phyloP scores from a whole-genome alignment of 2,797 vertebrate species.

The Falco berigora region DNA sequence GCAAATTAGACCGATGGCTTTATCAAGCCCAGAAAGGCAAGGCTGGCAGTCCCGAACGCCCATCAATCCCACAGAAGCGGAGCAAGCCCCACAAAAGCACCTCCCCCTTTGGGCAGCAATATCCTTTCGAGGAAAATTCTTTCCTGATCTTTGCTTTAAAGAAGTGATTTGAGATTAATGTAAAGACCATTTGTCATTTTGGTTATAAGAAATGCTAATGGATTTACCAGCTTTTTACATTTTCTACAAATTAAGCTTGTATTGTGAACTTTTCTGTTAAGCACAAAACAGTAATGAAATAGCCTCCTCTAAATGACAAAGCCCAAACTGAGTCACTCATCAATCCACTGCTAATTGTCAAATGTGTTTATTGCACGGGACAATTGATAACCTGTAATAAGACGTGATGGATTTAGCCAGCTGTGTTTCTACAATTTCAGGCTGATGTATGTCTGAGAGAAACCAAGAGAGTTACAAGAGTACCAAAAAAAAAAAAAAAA shows the following conservation, averaged over 20 bases:
- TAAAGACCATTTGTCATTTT: slow-evolving; percentile 58
- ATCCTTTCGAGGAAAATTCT: slow-evolving; percentile 48
- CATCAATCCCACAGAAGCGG: background rate
- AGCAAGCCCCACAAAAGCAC: background rate
- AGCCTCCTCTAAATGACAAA: background rate
- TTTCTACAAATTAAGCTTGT: background rate
- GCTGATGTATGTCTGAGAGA: slow-evolving; percentile 45
- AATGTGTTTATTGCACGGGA: slow-evolving; percentile 20
- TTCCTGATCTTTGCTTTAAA: slow-evolving; percentile 38
- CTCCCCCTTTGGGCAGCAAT: background rate
- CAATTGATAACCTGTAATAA: slow-evolving; percentile 56
- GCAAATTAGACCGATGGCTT: background rate
- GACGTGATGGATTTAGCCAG: slow-evolving; percentile 28
- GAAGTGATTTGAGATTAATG: slow-evolving; percentile 52
- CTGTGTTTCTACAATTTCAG: slow-evolving; percentile 36
- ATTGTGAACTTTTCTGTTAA: background rate
- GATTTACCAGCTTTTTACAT: slow-evolving; percentile 30
- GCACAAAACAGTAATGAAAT: background rate
- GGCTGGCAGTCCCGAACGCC: background rate
- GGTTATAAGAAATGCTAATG: slow-evolving; percentile 36
- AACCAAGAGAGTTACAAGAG: background rate
- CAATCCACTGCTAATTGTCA: slow-evolving; percentile 51
- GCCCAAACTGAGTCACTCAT: background rate
- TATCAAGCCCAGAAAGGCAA: background rate
- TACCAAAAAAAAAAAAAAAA: background rate